Base-by-base conservation (phyloP, 2,113 vertebrate genomes). In the Clarias batrachus region DNA sequence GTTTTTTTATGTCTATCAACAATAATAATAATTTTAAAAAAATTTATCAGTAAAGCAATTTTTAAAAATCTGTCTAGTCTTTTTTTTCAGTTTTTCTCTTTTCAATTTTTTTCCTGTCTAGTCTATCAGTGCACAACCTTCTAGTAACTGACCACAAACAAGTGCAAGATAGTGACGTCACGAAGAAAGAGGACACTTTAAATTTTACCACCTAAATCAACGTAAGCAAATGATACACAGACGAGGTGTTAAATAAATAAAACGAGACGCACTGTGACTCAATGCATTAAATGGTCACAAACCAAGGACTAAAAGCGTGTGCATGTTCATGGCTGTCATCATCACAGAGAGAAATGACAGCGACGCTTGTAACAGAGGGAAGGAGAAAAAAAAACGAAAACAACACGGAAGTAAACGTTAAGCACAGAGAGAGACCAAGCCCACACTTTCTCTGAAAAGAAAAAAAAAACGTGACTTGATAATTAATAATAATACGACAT, bases 361-460 rank as follows among this genome's bases (percentile, higher is more conserved):
- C 37, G 21, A 30, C 14, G 14, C 52, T 30, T 71, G 4, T 59
- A 52, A 30, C 48, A 70, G 8, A 11, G 17, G n/a, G 9, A 60
- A 59, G 7, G 41, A 41, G 48, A 48, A 48, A 7, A 48, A 70
- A 70, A 77, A 56, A 1, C 33, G 14, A 11, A 84, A 84, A 84
- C 66, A 84, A 84, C 70, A 84, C 83, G 83, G 83, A 84, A 84
- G 83, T 84, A 41, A 41, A 37, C 41, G 30, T 10, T n/a, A 84
- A 13, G 16, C 9, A 30, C 27, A 41, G 56, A 59, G 3, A 12
- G 56, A 59, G 3, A 12, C 37, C 12, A 73, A 73, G 21, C 82
- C 54, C 11, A 57, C 9, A 33, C 16, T 16, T 71, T 83, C 77
- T 21, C 56, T 2, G 33, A 11, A 16, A 71, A 63, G 3, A 59